Evolutionary conservation across 2,888 invertebrate genomes (phyloP), one percentile per base, ranked within the genome.

Genomic region (Drosophila percnosoma): DNA sequence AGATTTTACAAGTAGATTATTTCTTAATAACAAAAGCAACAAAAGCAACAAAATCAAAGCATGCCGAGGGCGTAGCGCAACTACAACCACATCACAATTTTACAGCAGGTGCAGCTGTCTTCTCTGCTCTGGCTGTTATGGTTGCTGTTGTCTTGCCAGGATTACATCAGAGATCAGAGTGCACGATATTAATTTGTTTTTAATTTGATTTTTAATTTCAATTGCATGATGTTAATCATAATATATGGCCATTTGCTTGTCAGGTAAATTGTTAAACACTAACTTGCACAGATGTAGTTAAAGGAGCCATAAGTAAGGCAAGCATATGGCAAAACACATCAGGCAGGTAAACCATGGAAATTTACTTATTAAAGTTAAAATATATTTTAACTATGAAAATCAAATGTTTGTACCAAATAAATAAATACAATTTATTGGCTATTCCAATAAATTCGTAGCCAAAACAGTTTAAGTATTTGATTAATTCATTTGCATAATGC

Each of bases 1-100:
- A 87, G 86, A 87, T 87, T 87, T 87, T 89, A 87, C 89, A 87
- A 89, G 85, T 75, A 89, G 86, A 87, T 87, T 85, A 87, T 77
- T 89, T 87, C 89, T 82, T 87, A 83, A 87, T 83, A 87, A 87
- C 89, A 81, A 87, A 64, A 79, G 68, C 84, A 81, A 68, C 70
- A 21, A 34, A 7, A 34, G 52, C 59, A 60, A 68, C 70, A 21
- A 34, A 7, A 34, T 49, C 59, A 60, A 21, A 67, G 42, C 38
- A 15, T 55, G 73, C 69, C 61, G 58, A 38, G 68, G 76, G 76
- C 80, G 76, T 62, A 60, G 69, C 66, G 71, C 66, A 75, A 69
- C 66, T 51, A 64, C 67, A 66, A 58, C 65, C 68, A 80, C 51
- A 64, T 49, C 40, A 54, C 36, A 72, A 54, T 60, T 52, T 15